Evolutionary conservation across 2,888 invertebrate species (phyloP), one percentile per base, ranked within the genome.

Genomic region (Oxycera nigricornis): DNA sequence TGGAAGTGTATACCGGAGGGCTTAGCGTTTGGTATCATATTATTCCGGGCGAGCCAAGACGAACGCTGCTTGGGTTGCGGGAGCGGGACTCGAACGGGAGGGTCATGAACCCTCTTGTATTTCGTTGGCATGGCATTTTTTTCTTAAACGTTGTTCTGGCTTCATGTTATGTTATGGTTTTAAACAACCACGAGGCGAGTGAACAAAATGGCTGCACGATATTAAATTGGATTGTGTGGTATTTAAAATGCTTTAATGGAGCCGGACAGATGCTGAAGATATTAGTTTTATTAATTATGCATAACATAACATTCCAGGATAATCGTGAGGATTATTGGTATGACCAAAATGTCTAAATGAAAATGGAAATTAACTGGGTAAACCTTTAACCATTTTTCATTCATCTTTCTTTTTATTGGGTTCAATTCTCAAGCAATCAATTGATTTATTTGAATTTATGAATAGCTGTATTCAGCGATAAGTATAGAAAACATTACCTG

Each of bases 131-230:
- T 55, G 55, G 70, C 70, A 70, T 70, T 70, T 70, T 70, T 70
- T 39, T 65, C 65, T 4, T 24, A 55, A 46, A 26, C 50, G 39
- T 17, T 24, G 65, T 65, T 39, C 41, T 14, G 39, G 65, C 22
- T 65, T 52, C 52, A 55, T 70, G 20, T 52, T n/a, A 55, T 6
- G 6, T 70, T 70, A 31, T 30, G 20, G 22, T 26, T 35, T 22
- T 28, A 70, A 70, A 22, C 70, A 55, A 52, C 31, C 22, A 14
- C 3, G 30, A 68, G 35, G 14, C 46, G 46, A 2, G 9, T 17
- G 22, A 70, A 70, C 70, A 70, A 70, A 70, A 70, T 70, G 70
- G 70, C 70, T 70, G 70, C 52, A 65, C 39, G 35, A 30, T 20
- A 6, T 11, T 22, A 24, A 41, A 65, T 65, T 65, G 22, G 14